These are phyloP conservation scores for Craterocephalus amniculus DNA, from an alignment of 2,797 vertebrate species.

Conservation along the genomic window DNA sequence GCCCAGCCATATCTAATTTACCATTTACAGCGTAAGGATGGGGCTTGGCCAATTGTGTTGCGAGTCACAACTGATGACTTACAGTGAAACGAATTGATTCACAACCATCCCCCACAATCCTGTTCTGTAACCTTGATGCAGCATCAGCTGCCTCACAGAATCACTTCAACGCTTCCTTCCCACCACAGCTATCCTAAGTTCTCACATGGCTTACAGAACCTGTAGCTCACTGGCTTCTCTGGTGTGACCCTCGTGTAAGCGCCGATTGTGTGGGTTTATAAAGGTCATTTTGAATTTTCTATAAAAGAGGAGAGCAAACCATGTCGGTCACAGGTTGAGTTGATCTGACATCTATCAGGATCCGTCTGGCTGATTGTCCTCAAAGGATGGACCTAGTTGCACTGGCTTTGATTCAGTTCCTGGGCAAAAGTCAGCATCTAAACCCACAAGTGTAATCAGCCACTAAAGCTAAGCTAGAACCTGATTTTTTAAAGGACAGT, in stretches of 20 bases:
- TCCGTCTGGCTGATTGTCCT: slow-evolving; percentile 20
- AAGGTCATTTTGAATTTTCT: slow-evolving; percentile 23
- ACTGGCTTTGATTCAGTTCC: slow-evolving; percentile 40
- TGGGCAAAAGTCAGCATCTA: slow-evolving; percentile 43
- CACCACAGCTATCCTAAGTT: slow-evolving; percentile 23
- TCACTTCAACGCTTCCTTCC: slow-evolving; percentile 32
- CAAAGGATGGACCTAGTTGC: slow-evolving; percentile 17
- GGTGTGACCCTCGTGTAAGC: slow-evolving; percentile 24
- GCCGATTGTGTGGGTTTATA: slow-evolving; percentile 18
- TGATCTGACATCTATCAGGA: slow-evolving; percentile 5
- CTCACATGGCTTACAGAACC: slow-evolving; percentile 21
- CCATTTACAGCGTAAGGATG: slow-evolving; percentile 41
- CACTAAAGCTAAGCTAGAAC: slow-evolving; percentile 45
- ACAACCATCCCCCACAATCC: slow-evolving; percentile 50
- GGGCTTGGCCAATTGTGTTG: slow-evolving; percentile 21
- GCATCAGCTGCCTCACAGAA: slow-evolving; percentile 44
- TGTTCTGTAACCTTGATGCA: slow-evolving; percentile 46
- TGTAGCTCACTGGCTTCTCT: slow-evolving; percentile 37
- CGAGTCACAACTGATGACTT: slow-evolving; percentile 37
- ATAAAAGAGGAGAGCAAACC: slow-evolving; percentile 9
- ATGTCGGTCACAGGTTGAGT: background rate
- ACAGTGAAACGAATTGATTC: slow-evolving; percentile 64
- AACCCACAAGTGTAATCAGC: slow-evolving; percentile 37
- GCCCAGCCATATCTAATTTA: slow-evolving; percentile 52
- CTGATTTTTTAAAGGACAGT: slow-evolving; percentile 11